Evolutionary conservation across 2,888 invertebrate genomes (phyloP).

Genomic region (Andricus curvator): DNA sequence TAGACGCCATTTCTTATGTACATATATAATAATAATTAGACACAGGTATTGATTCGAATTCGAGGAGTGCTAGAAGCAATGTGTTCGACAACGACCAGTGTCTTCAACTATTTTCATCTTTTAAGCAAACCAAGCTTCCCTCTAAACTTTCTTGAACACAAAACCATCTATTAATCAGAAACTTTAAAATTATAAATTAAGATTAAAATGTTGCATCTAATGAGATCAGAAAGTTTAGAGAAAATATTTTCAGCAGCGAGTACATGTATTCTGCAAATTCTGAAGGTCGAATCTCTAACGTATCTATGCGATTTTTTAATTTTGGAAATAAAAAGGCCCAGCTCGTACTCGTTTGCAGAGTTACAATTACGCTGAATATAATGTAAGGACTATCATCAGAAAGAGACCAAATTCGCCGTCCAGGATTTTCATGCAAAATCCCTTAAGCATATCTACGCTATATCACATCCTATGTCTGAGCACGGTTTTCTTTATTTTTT

Average conservation of each 20-base stretch:
- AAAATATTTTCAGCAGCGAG: constrained; percentile 34
- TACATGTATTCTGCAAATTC: constrained; percentile 34
- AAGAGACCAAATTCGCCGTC: constrained; percentile 54
- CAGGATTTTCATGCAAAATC: constrained; percentile 69
- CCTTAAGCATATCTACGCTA: constrained; percentile 72
- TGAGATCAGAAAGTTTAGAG: constrained; percentile 34
- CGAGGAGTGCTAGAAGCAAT: constrained; percentile 8
- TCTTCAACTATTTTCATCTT: constrained; percentile 3
- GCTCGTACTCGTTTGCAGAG: constrained; percentile 23
- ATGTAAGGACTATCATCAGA: constrained; percentile 10
- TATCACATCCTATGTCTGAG: constrained; percentile 76
- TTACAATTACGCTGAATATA: constrained; percentile 6
- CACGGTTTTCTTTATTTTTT: constrained; percentile 60
- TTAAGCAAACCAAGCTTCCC: background rate
- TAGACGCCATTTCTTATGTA: constrained; percentile 39
- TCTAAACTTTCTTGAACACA: constrained; percentile 8
- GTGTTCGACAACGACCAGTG: background rate
- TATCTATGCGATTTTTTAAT: constrained; percentile 4
- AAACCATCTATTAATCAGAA: background rate
- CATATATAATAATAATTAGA: constrained; percentile 41
- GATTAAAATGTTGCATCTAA: background rate
- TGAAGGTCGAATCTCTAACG: constrained; percentile 42
- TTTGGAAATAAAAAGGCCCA: constrained; percentile 10
- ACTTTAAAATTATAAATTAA: too few relatives aligned
- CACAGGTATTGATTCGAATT: constrained; percentile 35